phyloP scores from a whole-genome alignment of 2,797 vertebrate genomes.

The Hyperoplus immaculatus region DNA sequence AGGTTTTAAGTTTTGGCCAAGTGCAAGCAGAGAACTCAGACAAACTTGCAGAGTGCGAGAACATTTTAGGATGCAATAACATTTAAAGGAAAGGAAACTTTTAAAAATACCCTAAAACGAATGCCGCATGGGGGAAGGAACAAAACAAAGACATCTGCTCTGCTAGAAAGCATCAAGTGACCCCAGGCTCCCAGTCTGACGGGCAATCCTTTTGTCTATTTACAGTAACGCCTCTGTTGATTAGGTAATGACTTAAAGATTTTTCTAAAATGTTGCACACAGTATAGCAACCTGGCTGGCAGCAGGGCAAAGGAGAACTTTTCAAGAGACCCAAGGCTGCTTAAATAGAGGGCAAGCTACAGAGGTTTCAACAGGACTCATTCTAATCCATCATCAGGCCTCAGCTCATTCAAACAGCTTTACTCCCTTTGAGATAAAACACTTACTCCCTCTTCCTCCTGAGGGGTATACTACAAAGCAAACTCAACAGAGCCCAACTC shows the following conservation, averaged over 20 bases:
- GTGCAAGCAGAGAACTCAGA: not conserved
- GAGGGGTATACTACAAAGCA: too few species aligned
- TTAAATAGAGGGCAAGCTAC: not conserved
- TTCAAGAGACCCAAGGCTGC: too few species aligned
- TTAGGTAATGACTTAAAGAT: slow-evolving; percentile 39
- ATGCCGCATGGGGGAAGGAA: not conserved
- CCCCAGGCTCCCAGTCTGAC: not conserved
- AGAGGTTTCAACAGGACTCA: slow-evolving; percentile 51
- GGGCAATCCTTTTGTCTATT: slow-evolving; percentile 6
- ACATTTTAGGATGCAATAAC: not conserved
- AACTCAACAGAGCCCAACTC: too few species aligned
- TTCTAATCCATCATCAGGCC: slow-evolving; percentile 53
- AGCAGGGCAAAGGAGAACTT: slow-evolving; percentile 2
- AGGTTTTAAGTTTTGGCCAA: not conserved
- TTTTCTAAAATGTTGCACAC: slow-evolving; percentile 26
- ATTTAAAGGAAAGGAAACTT: not conserved
- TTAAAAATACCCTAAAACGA: not conserved
- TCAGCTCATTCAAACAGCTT: slow-evolving; percentile 54
- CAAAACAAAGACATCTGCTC: not conserved
- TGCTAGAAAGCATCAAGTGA: not conserved
- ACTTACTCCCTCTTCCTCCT: slow-evolving; percentile 35
- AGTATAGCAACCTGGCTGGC: slow-evolving; percentile 2
- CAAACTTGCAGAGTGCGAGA: not conserved
- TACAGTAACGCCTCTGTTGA: slow-evolving; percentile 1
- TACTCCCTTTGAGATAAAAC: slow-evolving; percentile 54